Base-by-base conservation (phyloP, 1,140 invertebrate species). In the Drosophila pandora region DNA sequence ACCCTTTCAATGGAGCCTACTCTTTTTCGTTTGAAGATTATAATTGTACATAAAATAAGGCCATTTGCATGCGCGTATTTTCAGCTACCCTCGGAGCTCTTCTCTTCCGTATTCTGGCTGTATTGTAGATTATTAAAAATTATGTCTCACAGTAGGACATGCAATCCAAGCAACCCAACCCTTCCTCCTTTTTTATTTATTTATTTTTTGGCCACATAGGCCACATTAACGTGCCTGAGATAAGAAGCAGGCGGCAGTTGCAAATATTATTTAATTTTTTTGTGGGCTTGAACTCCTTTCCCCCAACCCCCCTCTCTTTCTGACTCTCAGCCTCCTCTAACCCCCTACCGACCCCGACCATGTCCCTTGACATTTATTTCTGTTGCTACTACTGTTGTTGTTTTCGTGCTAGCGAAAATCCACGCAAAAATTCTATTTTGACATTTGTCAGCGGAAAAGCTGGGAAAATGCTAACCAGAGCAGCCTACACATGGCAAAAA, bases 61-160 rank as follows among this genome's bases (percentile, higher is more conserved):
- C 75, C 82, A 87, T 87, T 87, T 87, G 83, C 82, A 87, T 87
- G 83, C 83, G 78, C 74, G 83, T 85, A 77, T 81, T 74, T 87
- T 84, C 41, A 60, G 59, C 41, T 39, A 43, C 28, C 23, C 23
- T 34, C 32, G 2, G 32, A 3, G 45, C 61, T n/a, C 41, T 17
- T 8, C 8, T 10, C 41, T 4, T 10, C n/a, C 12, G 9, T 34
- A 25, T 49, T 50, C 53, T 49, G 77, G 77, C 73, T 80, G 62
- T 82, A 79, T 87, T 87, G 82, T 87, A 87, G 82, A 87, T 87
- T 87, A 87, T 87, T 87, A 88, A 87, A 87, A 87, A 87, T 87
- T 87, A 87, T 87, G 82, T 82, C 79, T 87, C 82, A 79, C 78
- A 79, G 82, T 88, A 87, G 83, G 82, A 87, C 82, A 87, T 87